phyloP scores from a whole-genome alignment of 64 coral and sea anemone genomes.

The Dendrophyllia cribrosa region DNA sequence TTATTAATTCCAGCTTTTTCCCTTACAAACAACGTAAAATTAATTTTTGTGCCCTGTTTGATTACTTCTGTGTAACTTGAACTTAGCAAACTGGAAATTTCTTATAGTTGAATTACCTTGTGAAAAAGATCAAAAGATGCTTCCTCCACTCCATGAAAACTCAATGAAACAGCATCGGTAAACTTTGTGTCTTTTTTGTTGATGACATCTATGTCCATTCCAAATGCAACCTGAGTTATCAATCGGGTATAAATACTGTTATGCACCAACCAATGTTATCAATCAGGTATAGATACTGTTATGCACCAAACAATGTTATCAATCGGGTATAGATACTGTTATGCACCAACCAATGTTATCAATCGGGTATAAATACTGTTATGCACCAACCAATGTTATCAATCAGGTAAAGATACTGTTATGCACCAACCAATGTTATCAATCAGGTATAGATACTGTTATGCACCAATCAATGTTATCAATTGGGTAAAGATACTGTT shows the following conservation, averaged over 20 bases:
- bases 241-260: background rate
- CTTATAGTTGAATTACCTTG: background rate
- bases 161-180: conserved; percentile 24
- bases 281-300: background rate
- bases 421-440: conserved; percentile 18
- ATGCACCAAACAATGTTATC: conserved; percentile 12
- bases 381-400: conserved; percentile 18
- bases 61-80: too few relatives aligned
- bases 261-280: conserved; percentile 18
- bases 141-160: conserved; percentile 47
- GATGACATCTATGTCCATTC: conserved; percentile 49
- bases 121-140: conserved; percentile 27
- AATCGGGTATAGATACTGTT: background rate
- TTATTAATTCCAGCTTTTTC: too few relatives aligned
- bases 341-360: conserved; percentile 18
- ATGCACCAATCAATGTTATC: conserved; percentile 11
- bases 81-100: background rate
- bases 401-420: background rate
- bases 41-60: too few relatives aligned
- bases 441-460: background rate
- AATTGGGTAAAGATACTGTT: background rate
- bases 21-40: too few relatives aligned
- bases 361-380: background rate
- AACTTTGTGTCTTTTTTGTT: conserved; percentile 38
- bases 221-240: conserved; percentile 58